Percentiles rank a stretch among this genome's conserved stretches.
Evolutionary conservation across 2,113 vertebrate genomes (phyloP).

Genomic region (Callipepla californica): DNA sequence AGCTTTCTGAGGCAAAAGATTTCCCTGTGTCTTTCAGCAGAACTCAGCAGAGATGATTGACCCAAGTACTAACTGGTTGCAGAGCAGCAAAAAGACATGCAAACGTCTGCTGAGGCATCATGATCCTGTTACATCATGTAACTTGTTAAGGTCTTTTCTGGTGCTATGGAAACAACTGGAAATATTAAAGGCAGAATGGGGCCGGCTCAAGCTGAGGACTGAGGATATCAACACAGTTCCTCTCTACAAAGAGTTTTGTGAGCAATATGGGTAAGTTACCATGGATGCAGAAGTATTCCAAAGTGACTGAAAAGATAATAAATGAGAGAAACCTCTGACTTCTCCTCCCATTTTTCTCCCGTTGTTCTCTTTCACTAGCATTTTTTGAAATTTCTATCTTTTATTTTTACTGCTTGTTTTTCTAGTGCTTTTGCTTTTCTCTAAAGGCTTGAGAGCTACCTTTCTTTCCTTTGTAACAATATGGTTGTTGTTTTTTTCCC

Average conservation of each 20-base stretch:
- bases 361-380: background rate
- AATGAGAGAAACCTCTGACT: background rate
- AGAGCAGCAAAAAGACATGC: background rate
- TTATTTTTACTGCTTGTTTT: background rate
- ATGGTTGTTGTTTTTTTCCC: background rate
- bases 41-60: background rate
- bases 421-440: background rate
- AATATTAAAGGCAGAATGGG: slow-evolving; percentile 79
- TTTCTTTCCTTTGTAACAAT: background rate
- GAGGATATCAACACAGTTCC: slow-evolving; percentile 40
- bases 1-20: background rate
- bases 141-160: slow-evolving; percentile 78
- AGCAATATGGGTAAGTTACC: slow-evolving; percentile 74
- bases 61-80: background rate
- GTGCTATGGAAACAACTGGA: slow-evolving; percentile 82
- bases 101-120: background rate
- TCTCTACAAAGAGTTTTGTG: slow-evolving; percentile 71
- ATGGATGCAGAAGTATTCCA: background rate
- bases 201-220: slow-evolving; percentile 57
- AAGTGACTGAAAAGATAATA: background rate
- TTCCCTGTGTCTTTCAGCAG: slow-evolving; percentile 37
- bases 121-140: slow-evolving; percentile 9
- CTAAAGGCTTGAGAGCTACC: background rate
- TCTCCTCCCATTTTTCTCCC: background rate
- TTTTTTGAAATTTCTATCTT: background rate